These are phyloP conservation scores for Callimorpha dominula DNA, from an alignment of 2,888 invertebrate species.

Conservation along the genomic window DNA sequence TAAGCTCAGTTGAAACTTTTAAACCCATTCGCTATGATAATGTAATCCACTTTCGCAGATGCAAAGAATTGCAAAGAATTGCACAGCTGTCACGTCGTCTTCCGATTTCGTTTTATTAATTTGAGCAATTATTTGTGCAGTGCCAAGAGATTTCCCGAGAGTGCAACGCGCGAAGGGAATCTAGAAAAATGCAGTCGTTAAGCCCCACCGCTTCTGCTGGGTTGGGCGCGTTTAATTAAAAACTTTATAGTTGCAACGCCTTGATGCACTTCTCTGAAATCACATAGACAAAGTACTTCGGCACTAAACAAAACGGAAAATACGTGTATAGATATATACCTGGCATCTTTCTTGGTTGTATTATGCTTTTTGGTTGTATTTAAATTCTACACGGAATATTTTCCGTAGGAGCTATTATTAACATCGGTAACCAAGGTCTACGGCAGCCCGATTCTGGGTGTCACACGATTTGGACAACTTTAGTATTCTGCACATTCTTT, in stretches of 20 bases:
- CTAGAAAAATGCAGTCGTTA: conserved; percentile 83
- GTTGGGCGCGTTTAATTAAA: conserved; percentile 82
- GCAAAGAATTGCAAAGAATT: conserved; percentile 67
- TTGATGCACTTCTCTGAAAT: conserved; percentile 61
- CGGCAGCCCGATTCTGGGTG: conserved; percentile 49
- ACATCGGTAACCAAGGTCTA: conserved; percentile 46
- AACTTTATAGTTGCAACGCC: conserved; percentile 76
- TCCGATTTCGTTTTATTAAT: conserved; percentile 79
- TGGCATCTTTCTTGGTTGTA: conserved; percentile 24
- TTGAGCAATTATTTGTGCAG: conserved; percentile 77
- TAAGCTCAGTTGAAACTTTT: conserved; percentile 54
- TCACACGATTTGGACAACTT: conserved; percentile 52
- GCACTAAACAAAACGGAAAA: conserved; percentile 33
- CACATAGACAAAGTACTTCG: conserved; percentile 51
- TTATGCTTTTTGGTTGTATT: conserved; percentile 28
- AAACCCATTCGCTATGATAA: conserved; percentile 58
- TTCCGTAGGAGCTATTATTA: conserved; percentile 33
- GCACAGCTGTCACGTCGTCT: conserved; percentile 56
- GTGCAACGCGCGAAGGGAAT: conserved; percentile 70
- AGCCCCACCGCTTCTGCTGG: conserved; percentile 65
- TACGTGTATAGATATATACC: no score
- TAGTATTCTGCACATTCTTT: conserved; percentile 58
- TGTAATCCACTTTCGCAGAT: conserved; percentile 65
- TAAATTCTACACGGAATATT: conserved; percentile 35
- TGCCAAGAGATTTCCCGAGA: conserved; percentile 77